Evolutionary conservation across 2,797 vertebrate species (phyloP), one percentile per base, ranked within the genome.

Genomic region (Aselliscus stoliczkanus): DNA sequence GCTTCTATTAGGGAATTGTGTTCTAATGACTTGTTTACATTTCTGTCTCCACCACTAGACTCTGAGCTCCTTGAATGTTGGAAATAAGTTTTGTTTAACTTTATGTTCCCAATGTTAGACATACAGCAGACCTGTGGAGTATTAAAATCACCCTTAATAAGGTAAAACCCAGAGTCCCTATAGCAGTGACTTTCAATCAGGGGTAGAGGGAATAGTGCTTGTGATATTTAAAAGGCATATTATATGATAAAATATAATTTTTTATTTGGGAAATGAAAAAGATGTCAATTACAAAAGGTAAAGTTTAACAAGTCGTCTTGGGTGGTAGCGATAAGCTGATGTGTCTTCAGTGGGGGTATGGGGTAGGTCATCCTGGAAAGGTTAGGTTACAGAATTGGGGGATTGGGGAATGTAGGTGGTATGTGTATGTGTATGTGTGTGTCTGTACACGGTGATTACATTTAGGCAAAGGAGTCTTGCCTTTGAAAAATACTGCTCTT

Each of bases 111-210:
- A 17, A 18, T 62, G 20, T 76, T 42, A 87, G 83, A 94, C 42
- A 70, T 25, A 85, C 7, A 84, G 23, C 77, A 90, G 77, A 90
- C 13, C 9, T 7, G 6, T 50, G 93, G 21, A 58, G 34, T 75
- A 83, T 65, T 86, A 93, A 80, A 95, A 82, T 87, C 23, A 39
- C 60, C 80, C 31, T 69, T 70, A 83, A 64, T 84, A 89, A 90
- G 47, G 17, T 31, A 94, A 90, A 94, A 76, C 13, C 18, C 64
- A 10, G 39, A 85, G 65, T 34, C 85, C 14, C 37, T 34, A 20
- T 10, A 76, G 39, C 5, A 47, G 31, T 4, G 11, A 89, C 60
- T 93, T 82, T 54, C 17, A 72, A n/a, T 81, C 83, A 70, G 31
- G 80, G 29, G 5, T 17, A 39, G 47, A 88, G 2, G 20, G 25